These are phyloP conservation scores for Ryuthela nishihirai DNA, from an alignment of 2,888 invertebrate species.

Conservation along the genomic window DNA sequence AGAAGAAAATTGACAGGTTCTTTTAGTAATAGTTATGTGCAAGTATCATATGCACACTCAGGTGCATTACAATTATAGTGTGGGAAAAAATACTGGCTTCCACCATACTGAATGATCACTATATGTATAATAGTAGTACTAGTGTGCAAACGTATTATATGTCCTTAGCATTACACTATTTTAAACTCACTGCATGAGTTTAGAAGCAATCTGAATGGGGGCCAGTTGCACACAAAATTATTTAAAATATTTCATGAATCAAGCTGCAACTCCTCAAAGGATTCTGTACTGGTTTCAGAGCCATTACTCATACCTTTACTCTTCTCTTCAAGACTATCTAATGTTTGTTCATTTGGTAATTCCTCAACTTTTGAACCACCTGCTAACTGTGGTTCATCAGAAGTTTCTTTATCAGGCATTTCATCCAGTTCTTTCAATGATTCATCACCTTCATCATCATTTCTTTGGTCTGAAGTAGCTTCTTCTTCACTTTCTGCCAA, in stretches of 20 bases:
- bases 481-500: conserved; percentile 39
- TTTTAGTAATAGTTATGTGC: too few species aligned
- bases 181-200: too few species aligned
- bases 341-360: conserved; percentile 14
- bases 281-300: conserved; percentile 42
- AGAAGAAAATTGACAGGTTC: too few species aligned
- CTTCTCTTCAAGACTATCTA: conserved; percentile 28
- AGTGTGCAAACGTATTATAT: too few species aligned
- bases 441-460: conserved; percentile 22
- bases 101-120: too few species aligned
- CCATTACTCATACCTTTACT: conserved; percentile 20
- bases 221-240: too few species aligned
- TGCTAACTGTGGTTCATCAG: conserved; percentile 16
- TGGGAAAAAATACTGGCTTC: too few species aligned
- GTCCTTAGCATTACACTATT: too few species aligned
- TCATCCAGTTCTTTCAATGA: conserved; percentile 26
- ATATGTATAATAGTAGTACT: too few species aligned
- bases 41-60: too few species aligned
- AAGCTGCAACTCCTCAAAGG: conserved; percentile 41
- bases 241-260: conserved; percentile 31
- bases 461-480: conserved; percentile 29
- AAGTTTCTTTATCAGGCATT: conserved; percentile 22
- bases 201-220: too few species aligned
- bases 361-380: conserved; percentile 24
- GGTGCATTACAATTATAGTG: too few species aligned